Percentiles rank a stretch among this genome's conserved stretches.
Conservation (phyloP, 1,140 invertebrate species). For the Drosophila orosa region DNA sequence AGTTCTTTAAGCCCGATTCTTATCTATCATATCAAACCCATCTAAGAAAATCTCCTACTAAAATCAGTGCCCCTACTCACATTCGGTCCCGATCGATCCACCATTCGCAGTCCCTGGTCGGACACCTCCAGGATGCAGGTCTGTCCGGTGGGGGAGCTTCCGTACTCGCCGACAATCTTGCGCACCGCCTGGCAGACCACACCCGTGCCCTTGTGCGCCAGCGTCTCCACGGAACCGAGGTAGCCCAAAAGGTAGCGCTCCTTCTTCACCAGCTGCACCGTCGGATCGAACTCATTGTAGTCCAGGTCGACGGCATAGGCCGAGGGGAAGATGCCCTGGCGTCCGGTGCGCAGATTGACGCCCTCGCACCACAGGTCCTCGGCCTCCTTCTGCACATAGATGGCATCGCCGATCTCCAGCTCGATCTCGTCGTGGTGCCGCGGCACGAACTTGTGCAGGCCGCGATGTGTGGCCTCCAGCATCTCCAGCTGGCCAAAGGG, state of each 20-base stretch:
- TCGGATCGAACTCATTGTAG: conserved; percentile 96
- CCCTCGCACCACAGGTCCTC: conserved; percentile 99
- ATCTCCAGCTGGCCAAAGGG: conserved; percentile 93
- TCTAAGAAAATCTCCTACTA: too few relatives aligned
- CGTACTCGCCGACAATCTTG: conserved; percentile 90
- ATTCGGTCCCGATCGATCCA: conserved; percentile 91
- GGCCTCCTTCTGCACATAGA: conserved; percentile 98
- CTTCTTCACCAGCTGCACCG: conserved; percentile 92
- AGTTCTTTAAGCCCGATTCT: too few relatives aligned
- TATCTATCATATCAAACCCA: too few relatives aligned
- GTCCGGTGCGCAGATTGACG: conserved; percentile 96
- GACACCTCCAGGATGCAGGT: conserved; percentile 96
- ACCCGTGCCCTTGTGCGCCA: conserved; percentile 95
- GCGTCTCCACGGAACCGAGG: conserved; percentile 97
- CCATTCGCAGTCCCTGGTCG: conserved; percentile 97
- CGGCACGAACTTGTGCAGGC: conserved; percentile 97
- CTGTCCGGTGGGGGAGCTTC: conserved; percentile 88
- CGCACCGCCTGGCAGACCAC: conserved; percentile 95
- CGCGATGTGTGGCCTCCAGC: conserved; percentile 97
- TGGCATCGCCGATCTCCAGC: conserved; percentile 98
- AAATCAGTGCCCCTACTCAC: conserved; percentile 42
- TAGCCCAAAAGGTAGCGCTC: conserved; percentile 96
- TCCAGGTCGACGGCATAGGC: conserved; percentile 98
- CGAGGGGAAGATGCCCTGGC: conserved; percentile 97
- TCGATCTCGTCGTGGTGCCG: conserved; percentile 97